Percentiles rank a stretch among this genome's conserved stretches.
These are phyloP conservation scores for Atethmia centrago DNA, from an alignment of 2,888 invertebrate genomes.

Conservation along the genomic window DNA sequence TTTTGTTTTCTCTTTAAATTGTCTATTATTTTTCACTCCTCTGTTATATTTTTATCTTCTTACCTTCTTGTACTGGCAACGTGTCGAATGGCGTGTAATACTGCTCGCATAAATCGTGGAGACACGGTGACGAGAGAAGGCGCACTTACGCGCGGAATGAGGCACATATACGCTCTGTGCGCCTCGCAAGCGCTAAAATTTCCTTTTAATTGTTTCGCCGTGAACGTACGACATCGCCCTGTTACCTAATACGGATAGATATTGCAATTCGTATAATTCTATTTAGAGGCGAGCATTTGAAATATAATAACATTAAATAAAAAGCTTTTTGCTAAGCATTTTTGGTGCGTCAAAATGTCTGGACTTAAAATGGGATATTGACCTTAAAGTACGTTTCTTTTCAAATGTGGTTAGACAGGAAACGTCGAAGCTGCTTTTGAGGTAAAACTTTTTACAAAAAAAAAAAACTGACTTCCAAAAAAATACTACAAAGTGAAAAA, in stretches of 20 bases:
- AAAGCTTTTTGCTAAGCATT: background rate
- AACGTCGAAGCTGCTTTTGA: background rate
- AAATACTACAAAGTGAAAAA: too few species aligned
- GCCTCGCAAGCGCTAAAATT: conserved; percentile 78
- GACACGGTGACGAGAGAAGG: conserved; percentile 85
- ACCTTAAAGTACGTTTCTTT: conserved; percentile 15
- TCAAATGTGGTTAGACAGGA: conserved; percentile 5
- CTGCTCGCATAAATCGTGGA: conserved; percentile 87
- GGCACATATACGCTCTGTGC: conserved; percentile 79
- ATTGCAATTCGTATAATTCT: conserved; percentile 43
- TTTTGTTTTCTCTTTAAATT: too few species aligned
- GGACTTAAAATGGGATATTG: background rate
- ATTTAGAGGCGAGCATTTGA: conserved; percentile 29
- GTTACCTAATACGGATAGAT: conserved; percentile 60
- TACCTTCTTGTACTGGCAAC: conserved; percentile 76
- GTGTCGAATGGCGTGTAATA: conserved; percentile 90
- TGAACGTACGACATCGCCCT: conserved; percentile 74
- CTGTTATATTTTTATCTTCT: conserved; percentile 61
- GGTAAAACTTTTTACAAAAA: too few species aligned
- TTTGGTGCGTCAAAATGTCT: background rate
- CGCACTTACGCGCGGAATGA: conserved; percentile 86
- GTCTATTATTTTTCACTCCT: background rate
- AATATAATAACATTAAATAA: background rate
- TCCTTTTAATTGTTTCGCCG: conserved; percentile 83
- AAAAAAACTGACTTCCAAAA: too few species aligned